phyloP scores from a whole-genome alignment of 2,113 vertebrate species.

The Xenotilapia caudafasciata region DNA sequence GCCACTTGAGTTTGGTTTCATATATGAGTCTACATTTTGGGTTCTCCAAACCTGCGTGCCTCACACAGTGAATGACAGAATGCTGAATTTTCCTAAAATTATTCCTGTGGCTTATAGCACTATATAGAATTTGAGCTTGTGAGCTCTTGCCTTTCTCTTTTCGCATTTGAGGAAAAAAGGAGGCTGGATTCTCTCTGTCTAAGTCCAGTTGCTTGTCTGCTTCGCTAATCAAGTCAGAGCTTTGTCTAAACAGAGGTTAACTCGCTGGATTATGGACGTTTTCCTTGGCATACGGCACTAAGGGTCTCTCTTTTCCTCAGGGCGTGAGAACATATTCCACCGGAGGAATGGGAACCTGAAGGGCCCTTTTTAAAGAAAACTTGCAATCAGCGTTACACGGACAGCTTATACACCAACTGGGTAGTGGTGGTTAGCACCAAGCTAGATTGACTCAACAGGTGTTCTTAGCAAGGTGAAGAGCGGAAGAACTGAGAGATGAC shows the following conservation, averaged over 20 bases:
- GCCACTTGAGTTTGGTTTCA: not conserved
- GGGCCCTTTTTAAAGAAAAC: not conserved
- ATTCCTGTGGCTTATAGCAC: not conserved
- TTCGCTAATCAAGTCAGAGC: not conserved
- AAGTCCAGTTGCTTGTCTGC: not conserved
- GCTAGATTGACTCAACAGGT: not conserved
- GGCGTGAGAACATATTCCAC: not conserved
- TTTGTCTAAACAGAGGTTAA: not conserved
- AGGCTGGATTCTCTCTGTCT: not conserved
- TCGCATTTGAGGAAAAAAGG: not conserved
- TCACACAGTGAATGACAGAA: not conserved
- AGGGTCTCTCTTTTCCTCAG: not conserved
- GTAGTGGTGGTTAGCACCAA: not conserved
- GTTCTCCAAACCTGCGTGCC: not conserved
- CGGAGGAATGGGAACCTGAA: not conserved
- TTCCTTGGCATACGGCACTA: not conserved
- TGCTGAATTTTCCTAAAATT: not conserved
- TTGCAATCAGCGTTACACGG: not conserved
- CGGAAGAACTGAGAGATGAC: not conserved
- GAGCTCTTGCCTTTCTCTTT: not conserved
- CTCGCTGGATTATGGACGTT: not conserved
- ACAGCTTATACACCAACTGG: not conserved
- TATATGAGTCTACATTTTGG: not conserved
- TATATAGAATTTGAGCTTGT: not conserved
- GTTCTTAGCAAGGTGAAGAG: not conserved